Evolutionary conservation across 35 echinoderm and acorn worm species (phyloP).

Genomic region (Holothuria glaberrima): DNA sequence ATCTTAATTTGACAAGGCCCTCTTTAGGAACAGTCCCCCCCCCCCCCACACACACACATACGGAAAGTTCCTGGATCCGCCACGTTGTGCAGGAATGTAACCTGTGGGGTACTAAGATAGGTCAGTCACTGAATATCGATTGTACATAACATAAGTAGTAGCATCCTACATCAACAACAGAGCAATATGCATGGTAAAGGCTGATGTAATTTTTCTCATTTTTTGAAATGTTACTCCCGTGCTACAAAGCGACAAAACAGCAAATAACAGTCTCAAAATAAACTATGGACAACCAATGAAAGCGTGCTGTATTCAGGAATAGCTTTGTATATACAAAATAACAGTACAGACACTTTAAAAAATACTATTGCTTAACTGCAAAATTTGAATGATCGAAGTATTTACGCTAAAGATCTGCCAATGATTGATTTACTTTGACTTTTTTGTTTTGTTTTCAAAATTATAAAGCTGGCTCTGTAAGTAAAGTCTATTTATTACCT

Average conservation of each 20-base stretch:
- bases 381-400: background rate
- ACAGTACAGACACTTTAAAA: background rate
- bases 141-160: no score
- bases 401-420: background rate
- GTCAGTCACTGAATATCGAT: no score
- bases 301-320: constrained; percentile 34
- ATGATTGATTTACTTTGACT: background rate
- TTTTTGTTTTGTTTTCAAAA: background rate
- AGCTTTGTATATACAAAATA: constrained; percentile 49
- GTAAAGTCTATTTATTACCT: background rate
- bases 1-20: no score
- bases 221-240: no score
- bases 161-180: no score
- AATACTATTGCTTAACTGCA: background rate
- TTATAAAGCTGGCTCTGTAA: background rate
- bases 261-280: background rate
- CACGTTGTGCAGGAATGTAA: no score
- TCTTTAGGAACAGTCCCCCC: no score
- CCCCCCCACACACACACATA: background rate
- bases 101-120: no score
- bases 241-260: background rate
- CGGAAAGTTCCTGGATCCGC: no score
- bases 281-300: no score
- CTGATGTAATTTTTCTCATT: no score
- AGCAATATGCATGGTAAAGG: no score